phyloP scores from a whole-genome alignment of 2,113 vertebrate species.

The Oncorhynchus keta region DNA sequence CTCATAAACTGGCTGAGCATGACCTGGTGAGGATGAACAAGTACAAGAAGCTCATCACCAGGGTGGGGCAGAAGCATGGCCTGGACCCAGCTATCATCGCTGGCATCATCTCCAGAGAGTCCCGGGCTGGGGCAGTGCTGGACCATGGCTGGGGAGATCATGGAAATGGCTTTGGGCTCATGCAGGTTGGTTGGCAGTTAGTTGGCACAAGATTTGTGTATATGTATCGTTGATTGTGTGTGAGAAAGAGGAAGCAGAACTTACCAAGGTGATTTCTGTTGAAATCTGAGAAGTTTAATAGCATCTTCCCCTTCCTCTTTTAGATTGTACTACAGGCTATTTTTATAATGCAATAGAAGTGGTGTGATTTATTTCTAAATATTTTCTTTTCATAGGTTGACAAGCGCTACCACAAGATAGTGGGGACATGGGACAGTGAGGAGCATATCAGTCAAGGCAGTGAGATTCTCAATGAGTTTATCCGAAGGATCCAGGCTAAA shows the following conservation, averaged over 20 bases:
- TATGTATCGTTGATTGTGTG: not conserved
- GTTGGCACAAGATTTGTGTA: not conserved
- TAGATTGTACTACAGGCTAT: no score
- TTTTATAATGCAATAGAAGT: not conserved
- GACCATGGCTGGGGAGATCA: slow-evolving; percentile 55
- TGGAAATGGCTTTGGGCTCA: slow-evolving; percentile 61
- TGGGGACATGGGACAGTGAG: slow-evolving; percentile 73
- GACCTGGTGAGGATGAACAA: slow-evolving; percentile 62
- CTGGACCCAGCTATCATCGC: slow-evolving; percentile 75
- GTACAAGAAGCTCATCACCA: slow-evolving; percentile 55
- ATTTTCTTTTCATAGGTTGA: slow-evolving; percentile 63
- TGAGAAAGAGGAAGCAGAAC: not conserved
- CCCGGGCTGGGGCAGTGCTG: slow-evolving; percentile 54
- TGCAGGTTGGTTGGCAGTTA: slow-evolving; percentile 73
- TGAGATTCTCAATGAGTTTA: slow-evolving; percentile 59
- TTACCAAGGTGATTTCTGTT: no score
- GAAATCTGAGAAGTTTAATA: not conserved
- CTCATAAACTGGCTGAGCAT: slow-evolving; percentile 61
- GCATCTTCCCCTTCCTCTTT: not conserved
- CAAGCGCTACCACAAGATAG: slow-evolving; percentile 47
- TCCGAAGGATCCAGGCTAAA: slow-evolving; percentile 56
- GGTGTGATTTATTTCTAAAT: not conserved
- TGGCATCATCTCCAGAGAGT: slow-evolving; percentile 76
- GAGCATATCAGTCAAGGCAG: slow-evolving; percentile 70
- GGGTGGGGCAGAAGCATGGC: slow-evolving; percentile 64